phyloP scores from a whole-genome alignment of 2,113 vertebrate genomes.

The Neofelis nebulosa region DNA sequence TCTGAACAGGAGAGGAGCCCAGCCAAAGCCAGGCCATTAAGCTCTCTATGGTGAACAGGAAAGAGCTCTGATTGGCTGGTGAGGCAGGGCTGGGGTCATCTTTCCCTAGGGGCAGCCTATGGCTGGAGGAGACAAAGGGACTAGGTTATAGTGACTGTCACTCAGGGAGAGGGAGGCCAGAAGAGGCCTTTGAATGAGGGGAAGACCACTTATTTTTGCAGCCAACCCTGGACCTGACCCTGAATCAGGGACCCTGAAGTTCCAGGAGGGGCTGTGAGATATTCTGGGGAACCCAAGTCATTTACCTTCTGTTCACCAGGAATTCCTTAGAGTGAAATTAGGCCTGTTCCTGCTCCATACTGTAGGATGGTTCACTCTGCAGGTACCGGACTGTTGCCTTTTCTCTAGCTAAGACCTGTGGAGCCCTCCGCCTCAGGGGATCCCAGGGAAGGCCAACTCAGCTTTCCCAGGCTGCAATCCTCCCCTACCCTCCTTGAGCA shows the following conservation, averaged over 20 bases:
- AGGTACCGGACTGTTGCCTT: too few species aligned
- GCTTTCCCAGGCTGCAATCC: too few species aligned
- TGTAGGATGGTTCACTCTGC: too few species aligned
- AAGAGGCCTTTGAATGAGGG: neutral
- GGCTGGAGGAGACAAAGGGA: neutral
- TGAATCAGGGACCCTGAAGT: neutral
- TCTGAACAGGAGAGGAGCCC: neutral
- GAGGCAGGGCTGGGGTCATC: neutral
- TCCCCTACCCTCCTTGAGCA: too few species aligned
- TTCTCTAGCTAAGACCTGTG: too few species aligned
- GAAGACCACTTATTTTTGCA: neutral
- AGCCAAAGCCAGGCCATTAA: too few species aligned
- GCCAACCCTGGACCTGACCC: neutral
- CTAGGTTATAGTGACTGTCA: too few species aligned
- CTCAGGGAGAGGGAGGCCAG: neutral
- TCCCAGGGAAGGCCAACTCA: too few species aligned
- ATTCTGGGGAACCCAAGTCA: neutral
- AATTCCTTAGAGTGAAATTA: constrained; percentile 14
- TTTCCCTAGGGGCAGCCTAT: neutral
- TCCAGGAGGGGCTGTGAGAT: neutral
- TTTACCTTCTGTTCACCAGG: neutral
- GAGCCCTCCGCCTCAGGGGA: too few species aligned
- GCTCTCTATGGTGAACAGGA: neutral
- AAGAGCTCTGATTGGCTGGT: neutral
- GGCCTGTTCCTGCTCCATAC: too few species aligned